Evolutionary conservation across 1,140 invertebrate genomes (phyloP), one percentile per base, ranked within the genome.

Genomic region (Procambarus virginalis): DNA sequence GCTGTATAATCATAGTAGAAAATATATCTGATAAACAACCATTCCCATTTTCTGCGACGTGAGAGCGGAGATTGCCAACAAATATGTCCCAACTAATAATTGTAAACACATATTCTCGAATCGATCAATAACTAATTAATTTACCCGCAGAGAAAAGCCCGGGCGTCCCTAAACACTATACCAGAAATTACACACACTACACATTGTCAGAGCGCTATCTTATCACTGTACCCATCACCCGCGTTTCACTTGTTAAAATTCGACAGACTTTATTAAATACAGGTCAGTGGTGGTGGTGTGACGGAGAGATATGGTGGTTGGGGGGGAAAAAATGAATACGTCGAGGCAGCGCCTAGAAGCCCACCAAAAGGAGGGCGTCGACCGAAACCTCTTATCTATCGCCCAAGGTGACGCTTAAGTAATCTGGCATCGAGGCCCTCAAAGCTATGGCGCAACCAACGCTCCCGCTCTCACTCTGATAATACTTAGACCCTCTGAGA

Each of bases 351-450:
- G 80, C 14, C 58, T n/a, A 64, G 58, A 82, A 55, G 51, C 51
- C 51, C 58, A 82, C 80, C 70, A 82, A 82, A 60, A 82, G 58
- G 58, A 4, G 58, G 58, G 58, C 17, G 58, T 60, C 80, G 58
- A n/a, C 60, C 58, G 80, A 82, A 82, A 82, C 80, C 80, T 82
- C 80, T 82, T 82, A 82, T 82, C 80, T 82, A 12, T 58, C 55
- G 80, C 82, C 70, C 68, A 55, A 75, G 82, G 82, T 84, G 82
- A 84, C 82, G 82, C 82, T 84, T 84, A 84, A 14, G n/a, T n/a
- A 78, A 51, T 68, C 60, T 64, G 58, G 60, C 58, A n/a, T n/a
- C 51, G 80, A 5, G 58, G 22, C 22, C n/a, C 49, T n/a, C n/a
- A n/a, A n/a, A n/a, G n/a, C n/a, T n/a, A n/a, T n/a, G n/a, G n/a